Base-by-base conservation (phyloP, 2,797 vertebrate species). In the Pagetopsis macropterus region DNA sequence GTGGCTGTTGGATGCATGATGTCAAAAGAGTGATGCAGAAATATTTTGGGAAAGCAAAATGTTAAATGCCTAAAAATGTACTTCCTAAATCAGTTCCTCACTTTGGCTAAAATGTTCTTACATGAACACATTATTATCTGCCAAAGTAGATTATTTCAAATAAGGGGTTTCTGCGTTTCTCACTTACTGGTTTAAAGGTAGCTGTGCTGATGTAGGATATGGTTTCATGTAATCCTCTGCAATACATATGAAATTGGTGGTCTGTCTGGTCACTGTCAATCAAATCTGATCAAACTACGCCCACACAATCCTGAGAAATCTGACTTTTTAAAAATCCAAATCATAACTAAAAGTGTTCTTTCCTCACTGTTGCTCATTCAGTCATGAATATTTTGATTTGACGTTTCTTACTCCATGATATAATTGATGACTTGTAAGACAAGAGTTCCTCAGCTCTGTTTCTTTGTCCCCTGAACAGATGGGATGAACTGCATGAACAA, bases 401-500 rank as follows among this genome's bases (percentile, higher is more conserved):
- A 49, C 3, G 13, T 27, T 27, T 0, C n/a, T 44, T 31, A 40
- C 21, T 17, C 17, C 19, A 43, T 59, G 9, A 21, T 9, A n/a
- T 37, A 17, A 21, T 56, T 59, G 17, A 56, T 50, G 9, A 56
- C 31, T 37, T 40, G 37, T 54, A 55, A 72, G 19, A 44, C 15
- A 41, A 12, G 14, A 3, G 40, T 37, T 37, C 9, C 52, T 41
- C 6, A 48, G 14, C 44, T 33, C 0, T 57, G 33, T 66, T 21
- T 83, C 62, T 83, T 74, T 92, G 16, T 89, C 75, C 90, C 40
- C 37, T 75, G 3, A 62, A 31, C 90, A 95, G 94, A 95, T 65
- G 94, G 94, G 74, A 95, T 95, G 94, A 95, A 95, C 95, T 99
- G 98, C 91, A 99, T 99, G 98, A 99, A 99, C 93, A 99, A 99